Base-by-base conservation (phyloP, 64 coral and sea anemone species). In the Platygyra sinensis region DNA sequence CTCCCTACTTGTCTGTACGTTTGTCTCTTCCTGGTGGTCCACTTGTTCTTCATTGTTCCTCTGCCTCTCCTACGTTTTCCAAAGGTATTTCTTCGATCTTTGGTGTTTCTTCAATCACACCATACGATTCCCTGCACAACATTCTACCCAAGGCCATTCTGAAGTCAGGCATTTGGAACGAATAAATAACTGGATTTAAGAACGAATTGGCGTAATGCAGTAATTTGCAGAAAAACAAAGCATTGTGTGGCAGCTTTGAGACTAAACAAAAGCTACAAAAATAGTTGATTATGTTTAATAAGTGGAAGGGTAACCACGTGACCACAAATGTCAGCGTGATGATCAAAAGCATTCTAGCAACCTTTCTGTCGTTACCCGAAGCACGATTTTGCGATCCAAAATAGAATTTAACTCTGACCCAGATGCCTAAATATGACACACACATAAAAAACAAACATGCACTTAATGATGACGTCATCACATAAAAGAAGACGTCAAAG, bases 221-320 rank as follows among this genome's bases (percentile, higher is more conserved):
- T 16, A 95, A 77, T 27, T 95, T 95, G 76, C 88, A 89, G 60
- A 90, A 72, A 72, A 94, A 94, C 29, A 94, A 29, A 3, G 77
- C 31, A 67, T 83, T 61, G 28, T 73, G 72, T 27, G 93, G 88
- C 9, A 94, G 19, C 22, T 57, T 74, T 25, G 52, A 6, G 7
- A 3, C 77, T 69, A 94, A 46, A 32, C 93, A 90, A 38, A 86
- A 79, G 17, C 76, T 74, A 46, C 93, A 94, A 74, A 94, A 94
- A 75, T 69, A 94, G 24, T 88, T 95, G 55, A 91, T 91, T 55
- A 91, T 81, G 83, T 95, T 95, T 29, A 95, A 55, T 49, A 95
- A 27, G 63, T 95, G 77, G 30, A 95, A 91, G 12, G 89, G 89
- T 76, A 91, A 30, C 93, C 93, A 95, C 0, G 89, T 95, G 57